phyloP scores from a whole-genome alignment of 2,888 invertebrate species.

The Tetramorium bicarinatum region DNA sequence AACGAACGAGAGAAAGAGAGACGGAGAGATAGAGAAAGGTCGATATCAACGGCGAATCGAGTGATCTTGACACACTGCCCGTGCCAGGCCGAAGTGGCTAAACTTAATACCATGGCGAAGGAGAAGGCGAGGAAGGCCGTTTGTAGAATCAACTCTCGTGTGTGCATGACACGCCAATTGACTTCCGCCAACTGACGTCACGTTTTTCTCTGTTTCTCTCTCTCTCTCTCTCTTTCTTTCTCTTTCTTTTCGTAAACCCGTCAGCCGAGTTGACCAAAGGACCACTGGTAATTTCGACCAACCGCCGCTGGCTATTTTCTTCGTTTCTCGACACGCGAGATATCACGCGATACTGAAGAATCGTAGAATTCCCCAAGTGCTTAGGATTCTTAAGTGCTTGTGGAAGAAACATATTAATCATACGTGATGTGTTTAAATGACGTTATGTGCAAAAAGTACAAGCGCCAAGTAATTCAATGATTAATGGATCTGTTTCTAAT shows the following conservation, averaged over 20 bases:
- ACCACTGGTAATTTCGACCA: slow-evolving; percentile 52
- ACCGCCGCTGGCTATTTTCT: not conserved
- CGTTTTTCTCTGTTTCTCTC: not conserved
- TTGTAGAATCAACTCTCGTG: slow-evolving; percentile 43
- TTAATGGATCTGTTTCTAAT: not conserved
- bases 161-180: slow-evolving; percentile 55
- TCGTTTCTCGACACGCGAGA: not conserved
- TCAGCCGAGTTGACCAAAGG: not conserved
- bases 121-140: slow-evolving; percentile 59
- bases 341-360: slow-evolving; percentile 22
- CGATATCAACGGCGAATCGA: slow-evolving; percentile 72
- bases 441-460: not conserved
- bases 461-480: not conserved
- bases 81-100: slow-evolving; percentile 76
- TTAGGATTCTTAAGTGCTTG: not conserved
- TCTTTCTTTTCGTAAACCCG: not conserved
- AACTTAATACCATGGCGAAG: slow-evolving; percentile 73
- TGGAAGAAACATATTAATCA: slow-evolving; percentile 33
- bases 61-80: slow-evolving; percentile 83
- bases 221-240: not conserved
- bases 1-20: slow-evolving; percentile 54
- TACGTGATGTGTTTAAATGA: slow-evolving; percentile 38
- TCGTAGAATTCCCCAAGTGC: not conserved
- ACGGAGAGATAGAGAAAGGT: slow-evolving; percentile 60
- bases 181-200: slow-evolving; percentile 72